A percentile compares a stretch with the other conserved stretches of the same genome.
phyloP scores from a whole-genome alignment of 2,113 vertebrate species.

The Rhinopomastus cyanomelas region DNA sequence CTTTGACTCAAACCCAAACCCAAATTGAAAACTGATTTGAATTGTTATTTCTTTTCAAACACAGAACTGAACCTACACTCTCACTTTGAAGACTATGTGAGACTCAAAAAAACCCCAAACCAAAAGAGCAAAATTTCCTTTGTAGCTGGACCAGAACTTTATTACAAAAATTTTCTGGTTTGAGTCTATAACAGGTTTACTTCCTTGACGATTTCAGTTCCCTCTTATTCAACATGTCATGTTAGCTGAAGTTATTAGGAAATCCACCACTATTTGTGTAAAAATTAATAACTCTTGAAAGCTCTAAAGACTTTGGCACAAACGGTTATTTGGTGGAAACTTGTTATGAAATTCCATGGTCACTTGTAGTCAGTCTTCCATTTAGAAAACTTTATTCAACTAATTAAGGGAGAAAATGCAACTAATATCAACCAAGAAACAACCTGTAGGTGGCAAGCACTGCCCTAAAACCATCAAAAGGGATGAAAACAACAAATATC shows the following conservation, averaged over 20 bases:
- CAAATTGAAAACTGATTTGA: constrained; percentile 64
- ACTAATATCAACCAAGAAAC: not conserved
- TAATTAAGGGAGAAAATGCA: not conserved
- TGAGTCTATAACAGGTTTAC: not conserved
- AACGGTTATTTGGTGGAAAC: not conserved
- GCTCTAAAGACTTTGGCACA: not conserved
- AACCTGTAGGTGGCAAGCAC: not conserved
- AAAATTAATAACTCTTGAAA: constrained; percentile 38
- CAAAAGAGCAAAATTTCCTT: constrained; percentile 19
- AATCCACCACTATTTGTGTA: constrained; percentile 24
- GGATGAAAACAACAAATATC: not conserved
- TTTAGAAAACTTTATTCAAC: not conserved
- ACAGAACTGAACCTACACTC: constrained; percentile 26
- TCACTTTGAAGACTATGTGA: constrained; percentile 24
- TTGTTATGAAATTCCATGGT: not conserved
- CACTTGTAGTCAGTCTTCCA: not conserved
- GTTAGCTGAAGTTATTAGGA: not conserved
- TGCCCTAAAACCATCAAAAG: not conserved
- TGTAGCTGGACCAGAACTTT: constrained; percentile 32
- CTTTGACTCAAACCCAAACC: constrained; percentile 59
- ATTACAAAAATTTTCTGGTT: not conserved
- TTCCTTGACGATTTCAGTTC: constrained; percentile 31
- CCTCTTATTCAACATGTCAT: constrained; percentile 12
- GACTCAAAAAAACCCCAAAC: constrained; percentile 6
- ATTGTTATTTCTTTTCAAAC: constrained; percentile 52